phyloP scores from a whole-genome alignment of 2,888 invertebrate species.

The Danaus chrysippus region DNA sequence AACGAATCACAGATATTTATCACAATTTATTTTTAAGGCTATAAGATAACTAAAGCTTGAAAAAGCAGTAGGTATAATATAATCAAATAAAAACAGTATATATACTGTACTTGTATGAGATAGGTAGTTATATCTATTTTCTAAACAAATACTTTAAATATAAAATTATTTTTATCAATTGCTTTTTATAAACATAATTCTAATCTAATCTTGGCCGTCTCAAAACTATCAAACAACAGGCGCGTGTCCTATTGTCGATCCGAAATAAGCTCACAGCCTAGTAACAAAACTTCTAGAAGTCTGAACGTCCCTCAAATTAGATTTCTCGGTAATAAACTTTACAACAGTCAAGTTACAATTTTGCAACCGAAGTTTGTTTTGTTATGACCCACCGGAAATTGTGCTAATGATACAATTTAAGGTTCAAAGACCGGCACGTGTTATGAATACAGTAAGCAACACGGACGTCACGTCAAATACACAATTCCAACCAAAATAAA shows the following conservation, averaged over 20 bases:
- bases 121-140: no score
- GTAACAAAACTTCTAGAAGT: not conserved
- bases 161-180: slow-evolving; percentile 31
- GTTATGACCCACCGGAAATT: not conserved
- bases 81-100: not conserved
- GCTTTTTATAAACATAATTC: no score
- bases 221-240: not conserved
- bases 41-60: not conserved
- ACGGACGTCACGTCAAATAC: not conserved
- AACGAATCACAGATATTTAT: not conserved
- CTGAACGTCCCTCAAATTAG: not conserved
- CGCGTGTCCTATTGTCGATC: not conserved
- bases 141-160: no score
- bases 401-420: slow-evolving; percentile 3
- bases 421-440: not conserved
- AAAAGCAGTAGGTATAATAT: not conserved
- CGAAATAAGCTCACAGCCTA: not conserved
- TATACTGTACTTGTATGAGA: no score
- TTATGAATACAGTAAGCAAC: no score
- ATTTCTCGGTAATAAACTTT: slow-evolving; percentile 2
- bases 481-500: not conserved
- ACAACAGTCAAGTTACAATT: not conserved
- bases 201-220: not conserved
- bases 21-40: not conserved
- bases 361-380: slow-evolving; percentile 1